phyloP scores from a whole-genome alignment of 2,888 invertebrate species.

The Lasioglossum morio region DNA sequence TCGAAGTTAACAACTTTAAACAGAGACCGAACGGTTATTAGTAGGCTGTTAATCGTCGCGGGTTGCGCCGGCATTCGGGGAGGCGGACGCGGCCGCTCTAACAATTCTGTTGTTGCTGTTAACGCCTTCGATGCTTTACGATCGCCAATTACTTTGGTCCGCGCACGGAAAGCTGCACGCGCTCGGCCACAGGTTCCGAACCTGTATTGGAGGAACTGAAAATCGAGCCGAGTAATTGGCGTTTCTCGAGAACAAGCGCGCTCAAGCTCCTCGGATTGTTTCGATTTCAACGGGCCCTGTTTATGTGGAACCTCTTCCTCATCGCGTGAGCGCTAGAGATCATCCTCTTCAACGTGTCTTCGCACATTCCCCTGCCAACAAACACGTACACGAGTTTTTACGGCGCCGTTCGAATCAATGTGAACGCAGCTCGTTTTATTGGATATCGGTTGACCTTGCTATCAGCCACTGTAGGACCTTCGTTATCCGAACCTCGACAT shows the following conservation, averaged over 20 bases:
- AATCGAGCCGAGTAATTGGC: slow-evolving; percentile 19
- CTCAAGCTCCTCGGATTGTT: background rate
- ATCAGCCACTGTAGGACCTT: no score
- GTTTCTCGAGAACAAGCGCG: background rate
- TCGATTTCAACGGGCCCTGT: slow-evolving; percentile 12
- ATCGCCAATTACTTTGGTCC: slow-evolving; percentile 76
- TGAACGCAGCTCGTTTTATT: background rate
- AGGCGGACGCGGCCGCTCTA: slow-evolving; percentile 35
- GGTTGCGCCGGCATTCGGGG: slow-evolving; percentile 42
- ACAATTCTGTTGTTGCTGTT: slow-evolving; percentile 76
- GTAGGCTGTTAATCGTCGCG: slow-evolving; percentile 71
- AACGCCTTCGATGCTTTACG: slow-evolving; percentile 79
- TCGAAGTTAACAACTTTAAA: slow-evolving; percentile 10
- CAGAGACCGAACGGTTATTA: slow-evolving; percentile 54
- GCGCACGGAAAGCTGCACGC: slow-evolving; percentile 23
- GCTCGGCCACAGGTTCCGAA: background rate
- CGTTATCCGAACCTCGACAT: no score
- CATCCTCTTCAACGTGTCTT: background rate
- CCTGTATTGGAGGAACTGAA: slow-evolving; percentile 1
- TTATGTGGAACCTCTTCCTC: background rate
- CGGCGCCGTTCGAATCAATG: background rate
- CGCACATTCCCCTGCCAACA: background rate
- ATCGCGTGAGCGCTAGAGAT: background rate
- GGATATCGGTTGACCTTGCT: background rate
- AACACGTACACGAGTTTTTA: background rate